Evolutionary conservation across 2,888 invertebrate genomes (phyloP).

Genomic region (Acrobasis consociella): DNA sequence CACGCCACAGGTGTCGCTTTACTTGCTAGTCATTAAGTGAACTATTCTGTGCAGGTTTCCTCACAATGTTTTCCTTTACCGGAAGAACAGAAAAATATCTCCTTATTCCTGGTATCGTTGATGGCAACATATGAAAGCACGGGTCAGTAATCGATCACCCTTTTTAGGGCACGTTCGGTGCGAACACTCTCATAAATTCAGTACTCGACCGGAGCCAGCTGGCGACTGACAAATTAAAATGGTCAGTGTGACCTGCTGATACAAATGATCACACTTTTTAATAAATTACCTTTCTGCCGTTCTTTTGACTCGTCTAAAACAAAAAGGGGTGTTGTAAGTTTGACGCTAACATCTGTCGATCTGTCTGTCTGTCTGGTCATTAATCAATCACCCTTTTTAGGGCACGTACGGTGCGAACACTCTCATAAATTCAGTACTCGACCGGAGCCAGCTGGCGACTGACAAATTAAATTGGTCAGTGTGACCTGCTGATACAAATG

Average conservation of each 20-base stretch:
- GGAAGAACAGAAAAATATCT: background rate
- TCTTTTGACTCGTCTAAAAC: background rate
- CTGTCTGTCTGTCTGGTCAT: too few relatives aligned
- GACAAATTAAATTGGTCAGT: background rate
- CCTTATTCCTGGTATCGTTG: background rate
- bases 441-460: background rate
- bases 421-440: conserved; percentile 9
- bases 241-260: background rate
- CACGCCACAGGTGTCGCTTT: too few relatives aligned
- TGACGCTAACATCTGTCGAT: too few relatives aligned
- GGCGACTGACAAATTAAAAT: conserved; percentile 4
- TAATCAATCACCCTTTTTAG: conserved; percentile 9
- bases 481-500: background rate
- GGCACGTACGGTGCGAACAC: background rate
- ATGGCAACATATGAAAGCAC: conserved; percentile 6
- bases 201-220: background rate
- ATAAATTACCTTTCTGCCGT: background rate
- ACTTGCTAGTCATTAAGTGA: too few relatives aligned
- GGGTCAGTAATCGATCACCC: conserved; percentile 12
- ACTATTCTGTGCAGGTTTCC: too few relatives aligned
- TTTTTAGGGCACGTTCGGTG: background rate
- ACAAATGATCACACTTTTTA: background rate
- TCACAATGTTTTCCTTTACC: too few relatives aligned
- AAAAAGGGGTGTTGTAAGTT: too few relatives aligned
- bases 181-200: conserved; percentile 8